Evolutionary conservation across 2,113 vertebrate species (phyloP).

Genomic region (western clawed frog (Xenopus tropicalis)): UCB_Xtro_10.0 CM004451.2:7084501-7085000

Average conservation of each 20-base stretch:
- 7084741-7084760: slow-evolving; percentile 52
- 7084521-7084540: slow-evolving; percentile 32
- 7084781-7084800: slow-evolving; percentile 53
- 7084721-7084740: slow-evolving; percentile 53
- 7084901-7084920: not conserved
- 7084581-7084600: slow-evolving; percentile 56
- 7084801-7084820: slow-evolving; percentile 50
- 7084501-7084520: slow-evolving; percentile 66
- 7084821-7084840: slow-evolving; percentile 55
- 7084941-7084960: slow-evolving; percentile 21
- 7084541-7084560: slow-evolving; percentile 50
- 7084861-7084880: slow-evolving; percentile 54
- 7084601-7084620: slow-evolving; percentile 47
- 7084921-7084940: slow-evolving; percentile 46
- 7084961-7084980: slow-evolving; percentile 27
- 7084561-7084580: slow-evolving; percentile 55
- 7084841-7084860: slow-evolving; percentile 52
- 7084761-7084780: slow-evolving; percentile 50
- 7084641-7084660: slow-evolving; percentile 37
- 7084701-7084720: slow-evolving; percentile 41
- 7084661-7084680: slow-evolving; percentile 33
- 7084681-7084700: slow-evolving; percentile 54
- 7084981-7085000: slow-evolving; percentile 29
- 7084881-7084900: not conserved
- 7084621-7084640: slow-evolving; percentile 58